Percentiles rank a stretch among this genome's conserved stretches.
Conservation (phyloP, 2,113 vertebrate species). For the Sus scrofa region T2T-Sscrofa CM000813.6:90393501-90394000, state of each 20-base stretch:
- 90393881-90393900: conserved; percentile 98
- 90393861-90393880: conserved; percentile 99
- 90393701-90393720: neutral
- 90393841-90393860: conserved; percentile 95
- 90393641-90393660: neutral
- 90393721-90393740: rapidly evolving
- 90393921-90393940: conserved; percentile 99
- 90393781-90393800: conserved; percentile 98
- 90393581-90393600: neutral
- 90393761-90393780: conserved; percentile 89
- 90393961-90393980: conserved; percentile 98
- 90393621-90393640: neutral
- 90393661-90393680: neutral
- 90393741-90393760: conserved; percentile 61
- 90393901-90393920: conserved; percentile 98
- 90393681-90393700: neutral
- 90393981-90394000: conserved; percentile 22
- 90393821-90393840: conserved; percentile 92
- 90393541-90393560: neutral
- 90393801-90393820: conserved; percentile 93
- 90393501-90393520: neutral
- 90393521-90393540: neutral
- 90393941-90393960: conserved; percentile 99
- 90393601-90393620: neutral
- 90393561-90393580: neutral